Evolutionary conservation across 2,797 vertebrate genomes (phyloP).

Genomic region (Onychomys torridus): DNA sequence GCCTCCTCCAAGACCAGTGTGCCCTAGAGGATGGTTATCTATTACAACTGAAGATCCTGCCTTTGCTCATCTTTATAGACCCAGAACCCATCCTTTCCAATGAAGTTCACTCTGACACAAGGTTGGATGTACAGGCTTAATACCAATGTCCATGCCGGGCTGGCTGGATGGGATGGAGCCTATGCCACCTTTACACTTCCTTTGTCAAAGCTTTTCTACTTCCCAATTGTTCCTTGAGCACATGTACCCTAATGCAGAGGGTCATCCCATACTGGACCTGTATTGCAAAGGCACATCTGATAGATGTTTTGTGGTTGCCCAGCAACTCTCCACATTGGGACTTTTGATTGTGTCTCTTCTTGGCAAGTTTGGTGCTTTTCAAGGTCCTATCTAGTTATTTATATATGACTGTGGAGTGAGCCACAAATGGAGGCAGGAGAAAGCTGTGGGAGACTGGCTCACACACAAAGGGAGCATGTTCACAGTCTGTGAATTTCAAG

Average conservation of each 20-base stretch:
- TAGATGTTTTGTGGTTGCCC: not conserved
- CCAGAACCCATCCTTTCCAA: not conserved
- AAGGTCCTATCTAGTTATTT: conserved; percentile 43
- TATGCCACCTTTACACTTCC: not conserved
- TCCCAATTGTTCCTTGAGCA: accelerated
- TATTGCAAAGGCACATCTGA: not conserved
- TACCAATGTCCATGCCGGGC: not conserved
- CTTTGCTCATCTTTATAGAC: not conserved
- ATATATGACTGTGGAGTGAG: conserved; percentile 3
- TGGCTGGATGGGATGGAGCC: not conserved
- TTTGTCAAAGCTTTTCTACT: not conserved
- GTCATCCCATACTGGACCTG: accelerated
- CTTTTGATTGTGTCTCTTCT: conserved; percentile 20
- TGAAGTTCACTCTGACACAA: not conserved
- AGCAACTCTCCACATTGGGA: not conserved
- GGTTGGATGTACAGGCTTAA: not conserved
- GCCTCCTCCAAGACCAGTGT: accelerated
- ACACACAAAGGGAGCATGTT: not conserved
- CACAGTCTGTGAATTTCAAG: not conserved
- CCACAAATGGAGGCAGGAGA: conserved; percentile 38
- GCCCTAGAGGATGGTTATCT: not conserved
- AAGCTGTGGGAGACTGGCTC: not conserved
- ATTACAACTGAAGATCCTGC: not conserved
- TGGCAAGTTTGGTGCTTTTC: conserved; percentile 1
- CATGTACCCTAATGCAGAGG: accelerated